Percentiles rank a stretch among this genome's conserved stretches.
phyloP scores from a whole-genome alignment of 2,797 vertebrate species.

The Xiphorhynchus erythropygius region DNA sequence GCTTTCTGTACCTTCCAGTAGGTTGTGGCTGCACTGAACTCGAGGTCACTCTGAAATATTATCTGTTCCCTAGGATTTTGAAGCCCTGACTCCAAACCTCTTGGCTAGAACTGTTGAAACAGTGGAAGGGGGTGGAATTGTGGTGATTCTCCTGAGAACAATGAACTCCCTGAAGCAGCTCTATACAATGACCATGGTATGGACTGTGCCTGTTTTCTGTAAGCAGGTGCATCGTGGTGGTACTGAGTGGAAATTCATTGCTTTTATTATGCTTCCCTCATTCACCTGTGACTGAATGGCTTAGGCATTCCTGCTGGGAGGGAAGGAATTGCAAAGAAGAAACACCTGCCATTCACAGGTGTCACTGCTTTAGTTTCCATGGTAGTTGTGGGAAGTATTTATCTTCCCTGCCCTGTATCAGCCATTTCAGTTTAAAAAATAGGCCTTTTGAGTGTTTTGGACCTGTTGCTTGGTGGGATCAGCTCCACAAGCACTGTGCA shows the following conservation, averaged over 20 bases:
- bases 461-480: neutral
- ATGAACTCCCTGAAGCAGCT: slow-evolving; percentile 96
- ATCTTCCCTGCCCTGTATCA: neutral
- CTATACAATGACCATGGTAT: slow-evolving; percentile 96
- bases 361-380: neutral
- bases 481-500: neutral
- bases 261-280: neutral
- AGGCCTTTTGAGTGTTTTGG: neutral
- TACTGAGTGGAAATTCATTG: neutral
- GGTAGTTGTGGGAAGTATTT: neutral
- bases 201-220: fast-evolving
- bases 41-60: neutral
- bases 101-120: slow-evolving; percentile 95
- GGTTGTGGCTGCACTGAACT: neutral
- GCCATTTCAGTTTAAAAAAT: neutral
- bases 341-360: neutral
- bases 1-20: neutral
- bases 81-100: slow-evolving; percentile 94
- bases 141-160: slow-evolving; percentile 91
- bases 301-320: neutral
- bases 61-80: slow-evolving; percentile 86
- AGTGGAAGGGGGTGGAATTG: slow-evolving; percentile 93
- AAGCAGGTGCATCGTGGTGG: neutral
- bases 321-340: neutral
- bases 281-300: neutral